Evolutionary conservation across 2,888 invertebrate genomes (phyloP).

Genomic region (Meloe dianella): DNA sequence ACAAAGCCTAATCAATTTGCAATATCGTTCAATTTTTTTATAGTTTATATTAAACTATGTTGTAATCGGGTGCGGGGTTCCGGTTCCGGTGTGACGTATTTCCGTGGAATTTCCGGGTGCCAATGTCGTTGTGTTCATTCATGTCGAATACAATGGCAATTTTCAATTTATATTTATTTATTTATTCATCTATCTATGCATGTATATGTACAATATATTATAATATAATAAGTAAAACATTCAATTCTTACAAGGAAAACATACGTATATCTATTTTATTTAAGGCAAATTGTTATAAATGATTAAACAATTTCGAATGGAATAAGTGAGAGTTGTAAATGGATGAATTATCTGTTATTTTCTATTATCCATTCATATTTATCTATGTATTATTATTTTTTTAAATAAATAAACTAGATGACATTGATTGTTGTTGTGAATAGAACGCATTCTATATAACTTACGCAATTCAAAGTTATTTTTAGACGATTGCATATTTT

Average conservation of each 20-base stretch:
- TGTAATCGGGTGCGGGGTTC: slow-evolving; percentile 45
- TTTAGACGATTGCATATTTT: slow-evolving; percentile 33
- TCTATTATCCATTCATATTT: slow-evolving; percentile 42
- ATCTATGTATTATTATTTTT: neutral
- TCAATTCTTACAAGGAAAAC: neutral
- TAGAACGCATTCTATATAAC: slow-evolving; percentile 42
- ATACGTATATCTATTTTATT: neutral
- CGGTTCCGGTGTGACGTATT: slow-evolving; percentile 49
- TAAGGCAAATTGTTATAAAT: neutral
- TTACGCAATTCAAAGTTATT: slow-evolving; percentile 40
- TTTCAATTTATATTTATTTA: slow-evolving; percentile 9
- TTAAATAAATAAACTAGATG: slow-evolving; percentile 39
- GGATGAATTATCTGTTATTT: slow-evolving; percentile 23
- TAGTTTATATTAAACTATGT: slow-evolving; percentile 18
- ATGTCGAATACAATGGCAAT: slow-evolving; percentile 35
- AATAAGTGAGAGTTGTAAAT: neutral
- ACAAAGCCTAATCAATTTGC: slow-evolving; percentile 3
- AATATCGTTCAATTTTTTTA: neutral
- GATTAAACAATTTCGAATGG: slow-evolving; percentile 4
- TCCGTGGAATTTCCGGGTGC: slow-evolving; percentile 48
- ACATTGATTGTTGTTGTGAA: slow-evolving; percentile 47
- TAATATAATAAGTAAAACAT: neutral
- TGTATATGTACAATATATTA: no score
- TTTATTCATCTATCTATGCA: neutral
- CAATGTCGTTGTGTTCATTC: slow-evolving; percentile 38